Evolutionary conservation across 2,113 vertebrate genomes (phyloP).

Genomic region (Lontra canadensis): DNA sequence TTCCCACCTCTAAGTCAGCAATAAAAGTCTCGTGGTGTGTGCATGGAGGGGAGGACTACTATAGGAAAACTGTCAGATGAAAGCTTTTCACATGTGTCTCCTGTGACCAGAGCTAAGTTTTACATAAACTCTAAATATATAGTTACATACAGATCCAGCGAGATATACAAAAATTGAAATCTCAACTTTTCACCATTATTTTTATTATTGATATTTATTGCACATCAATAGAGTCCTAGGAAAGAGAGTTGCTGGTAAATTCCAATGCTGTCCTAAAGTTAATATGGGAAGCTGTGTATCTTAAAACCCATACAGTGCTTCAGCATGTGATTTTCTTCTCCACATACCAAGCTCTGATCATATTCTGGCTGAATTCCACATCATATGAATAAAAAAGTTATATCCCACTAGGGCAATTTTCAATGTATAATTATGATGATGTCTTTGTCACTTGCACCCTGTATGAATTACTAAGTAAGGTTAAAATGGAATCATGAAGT

Average conservation of each 20-base stretch:
- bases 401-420: constrained; percentile 25
- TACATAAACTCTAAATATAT: constrained; percentile 46
- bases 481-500: constrained; percentile 43
- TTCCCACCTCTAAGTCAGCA: constrained; percentile 31
- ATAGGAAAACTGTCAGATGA: neutral
- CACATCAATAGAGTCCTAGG: constrained; percentile 17
- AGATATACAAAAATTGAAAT: constrained; percentile 29
- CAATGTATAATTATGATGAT: constrained; percentile 38
- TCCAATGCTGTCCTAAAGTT: constrained; percentile 40
- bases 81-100: constrained; percentile 32
- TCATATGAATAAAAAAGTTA: neutral
- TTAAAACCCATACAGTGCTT: constrained; percentile 25
- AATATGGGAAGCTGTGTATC: neutral
- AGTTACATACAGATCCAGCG: neutral
- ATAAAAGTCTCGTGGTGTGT: neutral
- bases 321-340: neutral
- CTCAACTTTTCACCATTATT: constrained; percentile 27
- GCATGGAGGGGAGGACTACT: too few relatives aligned
- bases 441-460: neutral
- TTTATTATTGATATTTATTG: constrained; percentile 55
- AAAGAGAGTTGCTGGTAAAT: constrained; percentile 51
- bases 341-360: neutral
- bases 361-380: neutral
- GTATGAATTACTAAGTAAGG: constrained; percentile 42
- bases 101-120: constrained; percentile 12